phyloP scores from a whole-genome alignment of 2,113 vertebrate genomes.

The Tetraodon nigroviridis region DNA sequence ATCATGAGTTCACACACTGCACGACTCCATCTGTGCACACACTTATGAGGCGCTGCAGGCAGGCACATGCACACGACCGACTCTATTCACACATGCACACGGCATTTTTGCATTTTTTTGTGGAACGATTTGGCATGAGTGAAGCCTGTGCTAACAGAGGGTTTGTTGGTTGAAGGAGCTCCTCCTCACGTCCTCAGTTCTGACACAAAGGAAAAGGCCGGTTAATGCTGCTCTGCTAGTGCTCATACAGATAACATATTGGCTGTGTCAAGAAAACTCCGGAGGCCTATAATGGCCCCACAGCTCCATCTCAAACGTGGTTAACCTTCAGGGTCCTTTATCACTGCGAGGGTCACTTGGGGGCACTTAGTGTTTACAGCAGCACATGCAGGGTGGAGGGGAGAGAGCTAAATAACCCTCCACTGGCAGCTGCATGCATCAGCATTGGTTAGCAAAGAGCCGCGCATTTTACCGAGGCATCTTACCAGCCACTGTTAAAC shows the following conservation, averaged over 20 bases:
- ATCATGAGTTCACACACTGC: conserved; percentile 11
- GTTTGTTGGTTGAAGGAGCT: conserved; percentile 14
- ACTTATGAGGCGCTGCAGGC: not conserved
- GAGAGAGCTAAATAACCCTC: conserved; percentile 30
- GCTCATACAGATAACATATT: conserved; percentile 69
- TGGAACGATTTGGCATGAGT: too few species aligned
- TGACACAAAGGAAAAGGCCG: conserved; percentile 34
- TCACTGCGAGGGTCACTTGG: conserved; percentile 66
- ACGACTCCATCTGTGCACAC: conserved; percentile 35
- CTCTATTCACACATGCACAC: not conserved
- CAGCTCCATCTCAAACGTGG: conserved; percentile 74
- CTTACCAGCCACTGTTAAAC: conserved; percentile 14
- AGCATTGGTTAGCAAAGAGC: conserved; percentile 22
- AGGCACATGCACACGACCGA: not conserved
- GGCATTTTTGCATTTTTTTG: too few species aligned
- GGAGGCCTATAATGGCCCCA: conserved; percentile 68
- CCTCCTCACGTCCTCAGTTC: conserved; percentile 24
- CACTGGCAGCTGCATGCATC: conserved; percentile 23
- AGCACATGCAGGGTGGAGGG: conserved; percentile 58
- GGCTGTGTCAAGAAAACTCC: conserved; percentile 70
- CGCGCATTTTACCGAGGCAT: conserved; percentile 17
- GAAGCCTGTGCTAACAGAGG: not conserved
- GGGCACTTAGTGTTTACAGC: conserved; percentile 71
- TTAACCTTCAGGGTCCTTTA: conserved; percentile 76
- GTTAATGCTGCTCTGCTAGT: conserved; percentile 39